Evolutionary conservation across 1,140 invertebrate species (phyloP), one percentile per base, ranked within the genome.

Genomic region (Penaeus japonicus): DNA sequence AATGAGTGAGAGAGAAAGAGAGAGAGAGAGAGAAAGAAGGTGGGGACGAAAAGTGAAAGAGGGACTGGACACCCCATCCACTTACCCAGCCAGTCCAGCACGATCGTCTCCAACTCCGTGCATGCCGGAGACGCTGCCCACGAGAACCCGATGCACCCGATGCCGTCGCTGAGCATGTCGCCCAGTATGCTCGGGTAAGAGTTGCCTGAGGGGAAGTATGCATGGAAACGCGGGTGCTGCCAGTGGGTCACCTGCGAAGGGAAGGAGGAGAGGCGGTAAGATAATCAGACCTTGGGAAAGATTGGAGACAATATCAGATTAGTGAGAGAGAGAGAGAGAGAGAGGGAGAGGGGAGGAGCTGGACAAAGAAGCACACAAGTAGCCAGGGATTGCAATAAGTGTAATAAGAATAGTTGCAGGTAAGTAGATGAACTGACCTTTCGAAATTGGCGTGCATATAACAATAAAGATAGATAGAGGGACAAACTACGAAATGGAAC

Each of bases 151-250:
- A 99, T 97, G 92, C 97, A 98, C 2, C 98, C 98, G 89, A 99
- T 97, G 20, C 97, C 97, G 92, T 98, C 97, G 20, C 96, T 96
- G 57, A 99, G 92, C 97, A 99, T 99, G 91, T 99, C 98, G n/a
- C 97, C 99, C 24, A 99, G 93, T 85, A 99, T 99, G 0, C 98
- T 99, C 2, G 99, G 98, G 92, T 96, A 99, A 0, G 97, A 98
- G 93, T 99, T 99, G 35, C 98, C 99, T 0, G 98, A 95, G 2
- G 99, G 99, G 92, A 99, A 99, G 92, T 99, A 99, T 0, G 99
- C 99, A 92, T 99, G 98, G 93, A 99, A 99, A 79, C 97, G 94
- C 0, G 99, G 99, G 94, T 99, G 99, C 92, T 99, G 98, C 99
- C 99, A 99, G 92, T 99, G 98, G 0, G 98, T 99, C 75, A 97